Conservation (phyloP, 1,140 invertebrate species). For the Diachasmimorpha longicaudata region DNA sequence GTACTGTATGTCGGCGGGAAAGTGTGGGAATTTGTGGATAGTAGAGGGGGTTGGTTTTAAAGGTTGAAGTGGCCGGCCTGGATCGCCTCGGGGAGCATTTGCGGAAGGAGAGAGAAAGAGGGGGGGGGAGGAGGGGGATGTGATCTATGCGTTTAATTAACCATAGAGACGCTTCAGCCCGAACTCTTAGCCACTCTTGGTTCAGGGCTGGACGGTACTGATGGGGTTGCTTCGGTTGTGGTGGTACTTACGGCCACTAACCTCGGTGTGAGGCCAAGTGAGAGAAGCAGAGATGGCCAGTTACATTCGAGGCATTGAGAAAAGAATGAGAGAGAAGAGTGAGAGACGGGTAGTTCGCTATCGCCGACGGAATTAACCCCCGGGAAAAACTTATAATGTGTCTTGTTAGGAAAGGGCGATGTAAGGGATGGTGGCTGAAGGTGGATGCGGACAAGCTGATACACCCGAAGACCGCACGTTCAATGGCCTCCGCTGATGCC, state of each 20-base stretch:
- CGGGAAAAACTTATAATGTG: slow-evolving; percentile 52
- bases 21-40: not conserved
- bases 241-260: not conserved
- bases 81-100: slow-evolving; percentile 35
- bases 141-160: slow-evolving; percentile 63
- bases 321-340: not conserved
- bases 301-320: not conserved
- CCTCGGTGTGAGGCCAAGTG: not conserved
- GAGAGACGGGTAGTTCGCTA: slow-evolving; percentile 37
- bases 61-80: not conserved
- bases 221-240: slow-evolving; percentile 3
- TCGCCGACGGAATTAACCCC: slow-evolving; percentile 48
- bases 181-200: slow-evolving; percentile 55
- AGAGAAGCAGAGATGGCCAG: not conserved
- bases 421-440: not conserved
- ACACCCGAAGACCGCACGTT: slow-evolving; percentile 8
- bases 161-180: slow-evolving; percentile 59
- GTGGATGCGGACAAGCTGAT: slow-evolving; percentile 23
- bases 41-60: not conserved
- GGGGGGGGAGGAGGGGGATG: too few species aligned
- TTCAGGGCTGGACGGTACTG: slow-evolving; percentile 5
- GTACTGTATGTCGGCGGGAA: not conserved
- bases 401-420: slow-evolving; percentile 42
- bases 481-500: slow-evolving; percentile 11
- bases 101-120: too few species aligned